Evolutionary conservation across 2,888 invertebrate genomes (phyloP).

Genomic region (Aleiodes testaceus): DNA sequence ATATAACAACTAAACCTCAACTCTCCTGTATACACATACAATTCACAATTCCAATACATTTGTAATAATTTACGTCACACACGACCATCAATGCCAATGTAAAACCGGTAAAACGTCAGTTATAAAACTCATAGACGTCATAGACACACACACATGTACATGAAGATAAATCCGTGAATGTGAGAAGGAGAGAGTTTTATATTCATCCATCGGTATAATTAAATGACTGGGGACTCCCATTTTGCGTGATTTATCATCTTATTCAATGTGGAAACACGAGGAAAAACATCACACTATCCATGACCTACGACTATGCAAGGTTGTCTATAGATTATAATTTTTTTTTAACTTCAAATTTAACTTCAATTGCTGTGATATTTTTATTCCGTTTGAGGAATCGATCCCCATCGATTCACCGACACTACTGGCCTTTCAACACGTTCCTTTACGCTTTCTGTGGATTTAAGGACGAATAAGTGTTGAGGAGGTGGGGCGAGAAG

Average conservation of each 20-base stretch:
- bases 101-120: too few species aligned
- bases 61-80: too few species aligned
- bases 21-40: constrained; percentile 3
- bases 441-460: too few species aligned
- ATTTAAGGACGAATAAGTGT: too few species aligned
- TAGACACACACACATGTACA: too few species aligned
- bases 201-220: not conserved
- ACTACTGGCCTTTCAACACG: constrained; percentile 2
- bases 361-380: too few species aligned
- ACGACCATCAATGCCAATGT: too few species aligned
- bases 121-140: too few species aligned
- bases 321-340: too few species aligned
- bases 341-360: too few species aligned
- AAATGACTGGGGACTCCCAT: constrained; percentile 2
- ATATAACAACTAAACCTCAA: not conserved
- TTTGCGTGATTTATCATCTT: not conserved
- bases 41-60: constrained; percentile 3
- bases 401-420: not conserved
- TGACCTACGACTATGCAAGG: not conserved
- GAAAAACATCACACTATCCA: constrained; percentile 8
- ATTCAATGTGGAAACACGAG: not conserved
- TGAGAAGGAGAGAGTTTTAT: not conserved
- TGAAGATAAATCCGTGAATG: not conserved
- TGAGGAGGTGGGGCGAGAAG: not conserved
- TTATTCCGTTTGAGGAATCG: not conserved